These are phyloP conservation scores for human DNA, from an alignment of 2,113 vertebrate species.

Conservation along the genomic window DNA sequence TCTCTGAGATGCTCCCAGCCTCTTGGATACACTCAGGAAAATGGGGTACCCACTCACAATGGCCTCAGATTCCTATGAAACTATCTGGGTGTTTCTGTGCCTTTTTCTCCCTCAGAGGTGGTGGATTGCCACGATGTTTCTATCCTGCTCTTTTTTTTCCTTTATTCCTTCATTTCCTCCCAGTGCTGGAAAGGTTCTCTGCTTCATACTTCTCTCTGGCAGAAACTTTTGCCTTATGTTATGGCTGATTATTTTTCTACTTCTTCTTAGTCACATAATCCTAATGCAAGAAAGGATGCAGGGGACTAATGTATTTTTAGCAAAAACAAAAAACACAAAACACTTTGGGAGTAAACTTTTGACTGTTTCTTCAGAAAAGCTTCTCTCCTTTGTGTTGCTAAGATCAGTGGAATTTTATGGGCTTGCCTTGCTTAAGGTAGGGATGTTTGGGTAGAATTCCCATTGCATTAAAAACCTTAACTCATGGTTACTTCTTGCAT, in stretches of 20 bases:
- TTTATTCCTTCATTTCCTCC: background rate
- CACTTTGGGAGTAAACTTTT: background rate
- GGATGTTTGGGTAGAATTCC: background rate
- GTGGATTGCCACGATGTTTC: too few relatives aligned
- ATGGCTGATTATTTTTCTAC: background rate
- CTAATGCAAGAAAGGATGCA: background rate
- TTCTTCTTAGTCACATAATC: background rate
- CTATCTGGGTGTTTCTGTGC: background rate
- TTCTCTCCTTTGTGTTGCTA: background rate
- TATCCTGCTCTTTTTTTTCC: background rate
- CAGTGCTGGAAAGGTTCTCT: background rate
- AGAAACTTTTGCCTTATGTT: background rate
- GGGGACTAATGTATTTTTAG: background rate
- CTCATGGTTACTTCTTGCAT: background rate
- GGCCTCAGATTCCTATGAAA: background rate
- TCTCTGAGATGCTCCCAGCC: background rate
- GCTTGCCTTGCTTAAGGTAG: background rate
- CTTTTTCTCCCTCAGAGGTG: background rate
- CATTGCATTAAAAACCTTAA: background rate
- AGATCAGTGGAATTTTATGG: background rate
- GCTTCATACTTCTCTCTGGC: background rate
- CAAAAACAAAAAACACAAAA: background rate
- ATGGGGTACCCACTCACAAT: rapidly evolving
- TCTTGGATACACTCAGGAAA: background rate
- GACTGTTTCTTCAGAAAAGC: background rate